A percentile compares a stretch with the other conserved stretches of the same genome.
Conservation (phyloP, 2,888 invertebrate genomes). For the Teleogryllus oceanicus region DNA sequence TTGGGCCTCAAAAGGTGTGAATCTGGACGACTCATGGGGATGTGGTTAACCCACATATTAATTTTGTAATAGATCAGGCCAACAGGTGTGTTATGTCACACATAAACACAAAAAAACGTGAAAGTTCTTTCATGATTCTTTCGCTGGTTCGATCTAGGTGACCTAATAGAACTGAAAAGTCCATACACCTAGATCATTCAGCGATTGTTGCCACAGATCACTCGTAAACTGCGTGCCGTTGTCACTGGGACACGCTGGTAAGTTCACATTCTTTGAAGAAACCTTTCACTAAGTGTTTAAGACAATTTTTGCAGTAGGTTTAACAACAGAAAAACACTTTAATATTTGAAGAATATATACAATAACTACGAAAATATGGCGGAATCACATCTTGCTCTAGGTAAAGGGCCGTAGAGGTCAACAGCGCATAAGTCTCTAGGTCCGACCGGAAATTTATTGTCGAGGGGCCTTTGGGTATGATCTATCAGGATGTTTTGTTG, state of each 20-base stretch:
- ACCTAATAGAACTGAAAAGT: too few species aligned
- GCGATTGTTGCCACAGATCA: not conserved
- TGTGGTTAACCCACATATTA: too few species aligned
- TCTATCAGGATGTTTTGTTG: not conserved
- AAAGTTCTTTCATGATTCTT: too few species aligned
- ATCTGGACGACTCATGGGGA: too few species aligned
- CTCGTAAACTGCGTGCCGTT: not conserved
- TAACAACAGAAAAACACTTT: not conserved
- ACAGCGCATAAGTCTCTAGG: not conserved
- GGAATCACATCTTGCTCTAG: not conserved
- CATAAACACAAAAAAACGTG: not conserved
- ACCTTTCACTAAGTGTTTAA: not conserved
- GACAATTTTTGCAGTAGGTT: not conserved
- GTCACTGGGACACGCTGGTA: not conserved
- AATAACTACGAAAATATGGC: not conserved
- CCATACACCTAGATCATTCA: too few species aligned
- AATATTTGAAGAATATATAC: constrained; percentile 18
- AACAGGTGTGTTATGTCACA: too few species aligned
- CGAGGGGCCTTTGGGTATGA: not conserved
- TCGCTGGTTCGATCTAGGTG: too few species aligned
- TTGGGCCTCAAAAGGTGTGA: too few species aligned
- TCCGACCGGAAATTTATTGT: not conserved
- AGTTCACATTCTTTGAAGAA: not conserved
- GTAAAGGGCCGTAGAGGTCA: not conserved
- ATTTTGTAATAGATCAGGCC: too few species aligned